Base-by-base conservation (phyloP, 2,113 vertebrate species). In the Theristicus caerulescens region DNA sequence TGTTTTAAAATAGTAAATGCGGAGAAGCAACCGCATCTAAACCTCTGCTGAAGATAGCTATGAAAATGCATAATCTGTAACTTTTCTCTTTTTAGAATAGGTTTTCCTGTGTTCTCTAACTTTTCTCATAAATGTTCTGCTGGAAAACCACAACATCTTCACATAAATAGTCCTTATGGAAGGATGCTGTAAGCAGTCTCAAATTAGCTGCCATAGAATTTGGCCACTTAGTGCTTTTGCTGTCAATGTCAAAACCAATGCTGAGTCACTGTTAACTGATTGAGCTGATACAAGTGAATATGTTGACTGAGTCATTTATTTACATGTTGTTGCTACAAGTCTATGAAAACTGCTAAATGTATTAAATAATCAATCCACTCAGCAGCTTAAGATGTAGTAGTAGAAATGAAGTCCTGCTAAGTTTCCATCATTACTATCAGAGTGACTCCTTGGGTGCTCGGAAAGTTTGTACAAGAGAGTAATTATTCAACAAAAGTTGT, bases 151-250 rank as follows among this genome's bases (percentile, higher is more conserved):
- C 19, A 21, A 15, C 31, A 54, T 74, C 52, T 69, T 94, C 70
- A 91, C 34, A 81, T 79, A 88, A 93, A 59, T 86, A 71, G 66
- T 95, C 57, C 91, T 88, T 82, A 54, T 2, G 13, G 76, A 91
- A 36, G 46, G 70, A 69, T 80, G 71, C 22, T 62, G 46, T 90
- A 94, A 92, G 36, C 76, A 95, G 66, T 90, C 96, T 91, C 61
- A 97, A 96, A 97, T 97, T 92, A 97, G 61, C 66, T 96, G 46
- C 65, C 66, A 66, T 32, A 67, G 57, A 96, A 90, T 92, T 84
- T 95, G 66, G 29, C 82, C 82, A 52, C 80, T 96, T 93, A 62
- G 42, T 92, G 46, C 42, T 86, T 46, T 88, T 62, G 86, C 85
- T 95, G 59, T 94, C 36, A 82, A 16, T 91, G 47, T 94, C 65